Percentiles rank a stretch among this genome's conserved stretches.
These are phyloP conservation scores for Caenorhabditis sp. DNA, from an alignment of 2,888 invertebrate species.

Conservation along the genomic window DNA sequence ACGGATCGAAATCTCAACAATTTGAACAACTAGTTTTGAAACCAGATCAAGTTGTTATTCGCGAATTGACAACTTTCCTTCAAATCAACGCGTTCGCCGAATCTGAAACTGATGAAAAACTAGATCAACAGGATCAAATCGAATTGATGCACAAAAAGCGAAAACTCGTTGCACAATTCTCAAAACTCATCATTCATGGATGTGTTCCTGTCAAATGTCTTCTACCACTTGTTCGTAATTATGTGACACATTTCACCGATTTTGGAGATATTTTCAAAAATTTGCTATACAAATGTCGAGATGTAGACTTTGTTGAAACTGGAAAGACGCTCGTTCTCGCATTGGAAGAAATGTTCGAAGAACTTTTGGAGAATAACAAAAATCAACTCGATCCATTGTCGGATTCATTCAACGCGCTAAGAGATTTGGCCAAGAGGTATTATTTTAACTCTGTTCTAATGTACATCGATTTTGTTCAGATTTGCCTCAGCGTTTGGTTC, in stretches of 20 bases:
- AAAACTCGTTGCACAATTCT: conserved; percentile 88
- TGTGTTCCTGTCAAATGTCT: conserved; percentile 88
- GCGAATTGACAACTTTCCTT: conserved; percentile 50
- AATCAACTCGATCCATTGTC: conserved; percentile 48
- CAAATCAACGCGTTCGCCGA: conserved; percentile 61
- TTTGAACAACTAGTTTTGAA: conserved; percentile 74
- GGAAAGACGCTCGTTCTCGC: conserved; percentile 92
- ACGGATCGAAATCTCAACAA: conserved; percentile 47
- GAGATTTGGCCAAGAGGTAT: conserved; percentile 92
- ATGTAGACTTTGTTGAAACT: conserved; percentile 95
- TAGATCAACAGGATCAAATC: conserved; percentile 39
- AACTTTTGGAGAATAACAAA: conserved; percentile 69
- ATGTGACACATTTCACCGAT: conserved; percentile 96
- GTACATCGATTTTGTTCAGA: no score
- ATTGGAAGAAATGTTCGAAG: conserved; percentile 85
- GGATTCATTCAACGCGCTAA: conserved; percentile 62
- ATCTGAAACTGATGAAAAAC: conserved; percentile 11
- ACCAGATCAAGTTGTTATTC: conserved; percentile 32
- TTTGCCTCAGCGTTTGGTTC: conserved; percentile 37
- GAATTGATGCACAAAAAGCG: conserved; percentile 53
- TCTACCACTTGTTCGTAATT: conserved; percentile 94
- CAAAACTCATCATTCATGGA: conserved; percentile 96
- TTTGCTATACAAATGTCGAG: conserved; percentile 92
- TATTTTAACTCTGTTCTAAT: no score
- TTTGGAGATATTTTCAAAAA: conserved; percentile 98